These are phyloP conservation scores for Lasioglossum pauxillum DNA, from an alignment of 2,888 invertebrate species.

Conservation along the genomic window DNA sequence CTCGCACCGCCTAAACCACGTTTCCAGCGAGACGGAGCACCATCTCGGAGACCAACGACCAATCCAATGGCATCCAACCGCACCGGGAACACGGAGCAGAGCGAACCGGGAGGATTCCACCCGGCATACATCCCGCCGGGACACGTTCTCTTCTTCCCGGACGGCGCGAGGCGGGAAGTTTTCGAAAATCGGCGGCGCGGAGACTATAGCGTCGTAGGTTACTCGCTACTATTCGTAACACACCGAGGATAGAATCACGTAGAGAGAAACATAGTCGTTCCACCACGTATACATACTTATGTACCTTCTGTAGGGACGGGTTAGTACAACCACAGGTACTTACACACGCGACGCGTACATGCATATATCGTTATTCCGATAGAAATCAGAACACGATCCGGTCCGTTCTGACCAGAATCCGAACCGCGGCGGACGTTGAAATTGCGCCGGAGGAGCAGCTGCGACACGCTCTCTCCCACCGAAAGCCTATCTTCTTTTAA, in stretches of 20 bases:
- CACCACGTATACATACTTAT: constrained; percentile 24
- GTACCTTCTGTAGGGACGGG: constrained; percentile 44
- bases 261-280: constrained; percentile 36
- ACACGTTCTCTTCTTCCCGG: background rate
- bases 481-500: background rate
- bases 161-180: background rate
- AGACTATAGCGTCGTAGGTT: constrained; percentile 6
- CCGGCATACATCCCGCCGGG: background rate
- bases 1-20: background rate
- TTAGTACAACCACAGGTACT: constrained; percentile 11
- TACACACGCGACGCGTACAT: background rate
- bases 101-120: background rate
- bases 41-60: background rate
- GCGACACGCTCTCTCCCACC: background rate
- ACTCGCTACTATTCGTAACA: constrained; percentile 35
- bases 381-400: background rate
- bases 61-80: background rate
- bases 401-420: background rate
- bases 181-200: background rate
- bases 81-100: background rate
- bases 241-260: constrained; percentile 41
- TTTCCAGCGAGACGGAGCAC: background rate
- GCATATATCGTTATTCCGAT: background rate
- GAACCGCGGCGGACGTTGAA: background rate
- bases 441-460: background rate